A percentile compares a stretch with the other conserved stretches of the same genome.
phyloP scores from a whole-genome alignment of 2,113 vertebrate genomes.

The Antennarius striatus region DNA sequence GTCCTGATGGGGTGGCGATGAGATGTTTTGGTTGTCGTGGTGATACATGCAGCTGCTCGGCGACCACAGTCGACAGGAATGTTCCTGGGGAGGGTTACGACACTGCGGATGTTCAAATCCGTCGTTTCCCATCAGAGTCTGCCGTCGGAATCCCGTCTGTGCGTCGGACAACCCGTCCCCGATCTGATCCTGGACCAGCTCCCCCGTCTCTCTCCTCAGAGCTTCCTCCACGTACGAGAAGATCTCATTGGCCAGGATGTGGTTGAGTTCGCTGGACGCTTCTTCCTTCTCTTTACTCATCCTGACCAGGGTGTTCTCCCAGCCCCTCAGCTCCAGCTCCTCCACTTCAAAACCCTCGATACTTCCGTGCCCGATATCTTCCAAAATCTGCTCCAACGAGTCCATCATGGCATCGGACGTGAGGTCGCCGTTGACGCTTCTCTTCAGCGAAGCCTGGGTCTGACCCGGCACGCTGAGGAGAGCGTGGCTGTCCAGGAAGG shows the following conservation, averaged over 20 bases:
- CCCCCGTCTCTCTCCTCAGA: slow-evolving; percentile 23
- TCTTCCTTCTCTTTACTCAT: slow-evolving; percentile 44
- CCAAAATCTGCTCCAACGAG: slow-evolving; percentile 58
- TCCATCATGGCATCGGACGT: slow-evolving; percentile 48
- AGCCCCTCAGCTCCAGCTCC: slow-evolving; percentile 47
- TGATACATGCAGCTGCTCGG: not conserved
- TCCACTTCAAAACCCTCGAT: slow-evolving; percentile 16
- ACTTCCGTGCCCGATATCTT: slow-evolving; percentile 3
- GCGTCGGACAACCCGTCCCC: not conserved
- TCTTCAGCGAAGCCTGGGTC: not conserved
- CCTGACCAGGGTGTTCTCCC: slow-evolving; percentile 66
- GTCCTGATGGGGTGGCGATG: slow-evolving; percentile 5
- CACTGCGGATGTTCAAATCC: not conserved
- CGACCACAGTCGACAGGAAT: not conserved
- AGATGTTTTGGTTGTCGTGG: not conserved
- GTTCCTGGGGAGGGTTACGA: not conserved
- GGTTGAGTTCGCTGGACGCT: not conserved
- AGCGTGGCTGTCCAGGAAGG: slow-evolving; percentile 64
- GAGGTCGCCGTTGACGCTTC: not conserved
- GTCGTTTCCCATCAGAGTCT: not conserved
- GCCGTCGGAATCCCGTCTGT: not conserved
- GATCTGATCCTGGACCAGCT: not conserved
- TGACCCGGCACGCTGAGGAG: slow-evolving; percentile 56
- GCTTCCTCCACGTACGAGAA: slow-evolving; percentile 65
- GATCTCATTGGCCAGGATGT: slow-evolving; percentile 44